These are phyloP conservation scores for Hypocryptadius cinnamomeus DNA, from an alignment of 2,113 vertebrate genomes.

Conservation along the genomic window DNA sequence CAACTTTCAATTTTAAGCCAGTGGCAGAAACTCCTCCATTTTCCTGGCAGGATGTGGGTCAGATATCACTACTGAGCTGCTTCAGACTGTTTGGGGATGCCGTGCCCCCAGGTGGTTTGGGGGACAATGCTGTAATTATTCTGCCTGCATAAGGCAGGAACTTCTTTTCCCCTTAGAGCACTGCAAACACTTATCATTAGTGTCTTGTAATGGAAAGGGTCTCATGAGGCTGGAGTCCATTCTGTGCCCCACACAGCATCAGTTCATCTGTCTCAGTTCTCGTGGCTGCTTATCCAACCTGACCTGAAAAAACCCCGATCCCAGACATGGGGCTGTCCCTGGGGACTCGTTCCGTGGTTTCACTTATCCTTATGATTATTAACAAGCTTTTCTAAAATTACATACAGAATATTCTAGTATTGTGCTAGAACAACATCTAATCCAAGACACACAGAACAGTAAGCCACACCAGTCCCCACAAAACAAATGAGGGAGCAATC, in stretches of 20 bases:
- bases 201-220: background rate
- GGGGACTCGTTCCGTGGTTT: background rate
- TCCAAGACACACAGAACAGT: background rate
- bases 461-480: background rate
- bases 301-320: background rate
- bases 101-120: accelerated
- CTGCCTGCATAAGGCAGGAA: background rate
- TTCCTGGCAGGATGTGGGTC: background rate
- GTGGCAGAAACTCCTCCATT: background rate
- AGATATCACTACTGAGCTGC: background rate
- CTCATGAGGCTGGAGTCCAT: background rate
- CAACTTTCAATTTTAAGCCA: background rate
- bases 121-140: background rate
- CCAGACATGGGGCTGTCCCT: background rate
- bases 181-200: background rate
- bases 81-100: background rate
- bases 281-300: background rate
- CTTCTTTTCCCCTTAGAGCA: background rate
- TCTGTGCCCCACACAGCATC: background rate
- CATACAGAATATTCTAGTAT: background rate
- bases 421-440: background rate
- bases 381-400: background rate
- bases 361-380: background rate
- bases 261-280: background rate
- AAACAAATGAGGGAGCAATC: background rate